phyloP scores from a whole-genome alignment of 2,797 vertebrate genomes.

The Aplochiton taeniatus region DNA sequence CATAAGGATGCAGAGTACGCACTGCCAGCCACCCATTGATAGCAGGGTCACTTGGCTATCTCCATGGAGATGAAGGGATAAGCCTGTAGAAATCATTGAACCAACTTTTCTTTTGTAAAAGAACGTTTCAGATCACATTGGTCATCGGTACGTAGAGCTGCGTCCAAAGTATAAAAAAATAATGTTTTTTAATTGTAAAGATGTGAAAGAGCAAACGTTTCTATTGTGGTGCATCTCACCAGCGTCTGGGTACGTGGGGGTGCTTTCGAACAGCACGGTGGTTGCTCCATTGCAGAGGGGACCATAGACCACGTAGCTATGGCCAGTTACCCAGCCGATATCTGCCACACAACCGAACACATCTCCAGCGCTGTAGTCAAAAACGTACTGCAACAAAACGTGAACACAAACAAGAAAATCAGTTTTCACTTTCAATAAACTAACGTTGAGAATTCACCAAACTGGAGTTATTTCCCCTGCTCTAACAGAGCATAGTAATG shows the following conservation, averaged over 20 bases:
- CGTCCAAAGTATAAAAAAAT: too few species aligned
- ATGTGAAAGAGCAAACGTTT: background rate
- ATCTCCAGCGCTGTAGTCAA: slow-evolving; percentile 84
- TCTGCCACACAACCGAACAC: slow-evolving; percentile 91
- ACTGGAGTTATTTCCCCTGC: too few species aligned
- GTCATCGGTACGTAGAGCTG: background rate
- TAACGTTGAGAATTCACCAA: too few species aligned
- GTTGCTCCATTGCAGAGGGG: slow-evolving; percentile 91
- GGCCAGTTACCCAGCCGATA: slow-evolving; percentile 93
- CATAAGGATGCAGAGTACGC: background rate
- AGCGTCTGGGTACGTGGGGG: slow-evolving; percentile 88
- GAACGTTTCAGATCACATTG: background rate
- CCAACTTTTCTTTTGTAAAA: background rate
- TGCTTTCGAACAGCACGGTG: slow-evolving; percentile 91
- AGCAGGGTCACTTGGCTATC: slow-evolving; percentile 5
- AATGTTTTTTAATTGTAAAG: too few species aligned
- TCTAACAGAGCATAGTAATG: too few species aligned
- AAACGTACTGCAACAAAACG: slow-evolving; percentile 80
- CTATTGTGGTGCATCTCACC: slow-evolving; percentile 69
- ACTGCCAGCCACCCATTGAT: background rate
- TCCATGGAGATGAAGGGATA: too few species aligned
- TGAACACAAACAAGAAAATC: background rate
- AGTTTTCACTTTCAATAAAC: background rate
- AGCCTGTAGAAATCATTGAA: background rate
- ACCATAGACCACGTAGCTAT: slow-evolving; percentile 93